Percentiles rank a stretch among this genome's conserved stretches.
phyloP scores from a whole-genome alignment of 1,140 invertebrate species.

The Adelges cooleyi region DNA sequence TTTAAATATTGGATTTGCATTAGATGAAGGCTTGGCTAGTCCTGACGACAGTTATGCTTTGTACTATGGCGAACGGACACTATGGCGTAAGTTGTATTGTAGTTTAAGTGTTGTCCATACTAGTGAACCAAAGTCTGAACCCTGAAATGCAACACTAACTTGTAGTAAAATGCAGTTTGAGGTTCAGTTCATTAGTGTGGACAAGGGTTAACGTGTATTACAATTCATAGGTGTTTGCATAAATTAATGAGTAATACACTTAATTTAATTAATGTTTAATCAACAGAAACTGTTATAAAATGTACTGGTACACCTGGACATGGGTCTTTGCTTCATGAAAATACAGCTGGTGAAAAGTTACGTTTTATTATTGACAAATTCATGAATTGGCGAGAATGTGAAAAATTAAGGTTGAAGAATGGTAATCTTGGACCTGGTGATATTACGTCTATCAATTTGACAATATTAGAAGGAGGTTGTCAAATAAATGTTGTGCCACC shows the following conservation, averaged over 20 bases:
- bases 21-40: conserved; percentile 78
- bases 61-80: conserved; percentile 63
- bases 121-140: no score
- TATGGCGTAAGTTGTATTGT: conserved; percentile 58
- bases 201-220: no score
- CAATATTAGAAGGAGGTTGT: conserved; percentile 68
- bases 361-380: conserved; percentile 62
- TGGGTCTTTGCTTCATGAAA: conserved; percentile 66
- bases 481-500: conserved; percentile 88
- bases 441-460: conserved; percentile 81
- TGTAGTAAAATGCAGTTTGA: no score
- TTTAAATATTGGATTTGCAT: conserved; percentile 77
- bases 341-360: conserved; percentile 78
- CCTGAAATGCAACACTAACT: no score
- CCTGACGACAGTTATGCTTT: conserved; percentile 52
- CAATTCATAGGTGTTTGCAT: no score
- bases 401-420: conserved; percentile 54
- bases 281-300: conserved; percentile 53
- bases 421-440: conserved; percentile 59
- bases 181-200: no score
- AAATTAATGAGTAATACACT: no score
- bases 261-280: no score
- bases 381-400: conserved; percentile 53
- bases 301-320: conserved; percentile 78
- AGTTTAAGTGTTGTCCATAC: no score